Base-by-base conservation (phyloP, 2,797 vertebrate genomes). In the Nasua narica region DNA sequence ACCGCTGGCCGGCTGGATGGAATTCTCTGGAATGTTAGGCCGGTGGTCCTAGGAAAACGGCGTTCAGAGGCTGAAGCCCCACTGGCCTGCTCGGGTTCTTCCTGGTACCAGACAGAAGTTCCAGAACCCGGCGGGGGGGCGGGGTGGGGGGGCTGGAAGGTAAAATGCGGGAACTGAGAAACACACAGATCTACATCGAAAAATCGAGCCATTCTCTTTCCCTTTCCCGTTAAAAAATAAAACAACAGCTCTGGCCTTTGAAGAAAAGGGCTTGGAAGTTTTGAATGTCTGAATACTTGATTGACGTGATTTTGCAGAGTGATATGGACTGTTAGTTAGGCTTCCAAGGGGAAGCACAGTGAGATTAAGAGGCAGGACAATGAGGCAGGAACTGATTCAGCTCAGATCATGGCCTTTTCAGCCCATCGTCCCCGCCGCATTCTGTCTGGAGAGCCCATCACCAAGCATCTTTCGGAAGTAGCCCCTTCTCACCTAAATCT, bases 401-500 rank as follows among this genome's bases (percentile, higher is more conserved):
- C 60, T 87, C 62, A 89, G 58, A 82, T 40, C 69, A 18, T 37
- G 37, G 91, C 97, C 86, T 94, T 96, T 94, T 54, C 92, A 82
- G 81, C 69, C n/a, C 79, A 60, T 27, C 82, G 37, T 48, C 76
- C 83, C 87, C 85, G 67, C 84, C 94, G 14, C 85, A 94, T 96
- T 96, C 90, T 65, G 91, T 96, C 92, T 92, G 48, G n/a, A 58
- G 69, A 77, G 94, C 84, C 78, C 72, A 91, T 92, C 56, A 90
- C 15, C 62, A 79, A 90, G 76, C 4, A 35, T 93, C 97, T 97
- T 96, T 58, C 84, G 77, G 94, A 46, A 89, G 82, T 95, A 81
- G 95, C 74, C 54, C 94, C 90, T 97, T 94, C 56, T 88, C 81
- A 89, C 87, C 58, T 65, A 94, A 60, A 67, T 25, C 54, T 46